A percentile compares a stretch with the other conserved stretches of the same genome.
Evolutionary conservation across 2,797 vertebrate species (phyloP).

Genomic region (Ceryle rudis): DNA sequence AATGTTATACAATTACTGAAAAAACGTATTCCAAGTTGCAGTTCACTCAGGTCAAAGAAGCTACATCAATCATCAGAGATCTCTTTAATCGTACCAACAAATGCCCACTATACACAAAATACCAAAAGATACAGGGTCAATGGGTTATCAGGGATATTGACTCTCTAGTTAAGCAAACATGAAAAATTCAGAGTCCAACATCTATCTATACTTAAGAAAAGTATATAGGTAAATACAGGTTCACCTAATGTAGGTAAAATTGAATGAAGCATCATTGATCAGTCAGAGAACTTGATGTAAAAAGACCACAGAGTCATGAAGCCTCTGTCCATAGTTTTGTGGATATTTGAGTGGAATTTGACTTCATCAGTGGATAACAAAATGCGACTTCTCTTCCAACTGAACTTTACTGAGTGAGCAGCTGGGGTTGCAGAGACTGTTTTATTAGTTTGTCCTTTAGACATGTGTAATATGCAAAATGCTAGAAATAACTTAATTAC

Average conservation of each 20-base stretch:
- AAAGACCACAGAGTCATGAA: background rate
- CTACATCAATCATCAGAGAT: background rate
- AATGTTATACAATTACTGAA: background rate
- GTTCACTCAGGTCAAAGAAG: constrained; percentile 13
- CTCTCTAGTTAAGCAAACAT: background rate
- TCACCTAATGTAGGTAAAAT: constrained; percentile 66
- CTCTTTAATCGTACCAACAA: background rate
- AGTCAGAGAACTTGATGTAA: background rate
- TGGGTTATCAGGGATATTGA: background rate
- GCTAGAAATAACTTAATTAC: constrained; percentile 41
- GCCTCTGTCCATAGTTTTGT: background rate
- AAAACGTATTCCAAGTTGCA: background rate
- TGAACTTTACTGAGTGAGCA: background rate
- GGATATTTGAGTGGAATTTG: background rate
- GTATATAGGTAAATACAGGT: constrained; percentile 16
- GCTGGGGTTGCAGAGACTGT: background rate
- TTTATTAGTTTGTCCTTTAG: constrained; percentile 12
- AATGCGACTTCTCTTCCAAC: background rate
- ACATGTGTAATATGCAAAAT: constrained; percentile 18
- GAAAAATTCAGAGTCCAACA: background rate
- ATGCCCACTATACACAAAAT: background rate
- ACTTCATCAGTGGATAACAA: background rate
- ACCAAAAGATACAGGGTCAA: background rate
- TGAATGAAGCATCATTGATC: constrained; percentile 11
- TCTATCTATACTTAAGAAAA: constrained; percentile 4